Base-by-base conservation (phyloP, 2,797 vertebrate species). In the Nyctalus aviator region DNA sequence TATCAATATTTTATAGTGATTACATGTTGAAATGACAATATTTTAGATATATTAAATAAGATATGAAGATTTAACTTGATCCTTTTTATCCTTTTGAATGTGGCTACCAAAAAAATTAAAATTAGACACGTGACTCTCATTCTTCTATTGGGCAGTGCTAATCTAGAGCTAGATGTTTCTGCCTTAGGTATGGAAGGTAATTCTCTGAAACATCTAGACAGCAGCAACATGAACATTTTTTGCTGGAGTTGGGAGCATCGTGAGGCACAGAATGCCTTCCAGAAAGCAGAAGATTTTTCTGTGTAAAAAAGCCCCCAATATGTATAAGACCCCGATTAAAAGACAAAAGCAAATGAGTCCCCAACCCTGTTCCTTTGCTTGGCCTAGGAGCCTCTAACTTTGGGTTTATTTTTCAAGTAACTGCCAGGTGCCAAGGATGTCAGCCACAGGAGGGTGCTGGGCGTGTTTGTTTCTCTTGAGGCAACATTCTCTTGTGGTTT, bases 401-500 rank as follows among this genome's bases (percentile, higher is more conserved):
- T 75, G 77, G 21, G 27, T 27, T 92, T 93, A 32, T 5, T 93
- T 91, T 86, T 68, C 23, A 30, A 30, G 84, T 73, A 48, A 93
- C 73, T 90, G 48, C 69, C 7, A n/a, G 32, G 66, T 92, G 78
- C 82, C 66, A 18, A 50, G 71, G 69, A 44, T n/a, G 9, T 46
- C 64, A 48, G 77, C 66, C 84, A 68, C 46, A 2, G 3, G 53
- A 90, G 37, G 76, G 71, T 83, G 37, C 15, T 69, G 27, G 76
- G 30, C 44, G 3, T 48, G 5, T 23, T 75, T 50, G 32, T 55
- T 88, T 95, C n/a, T 5, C n/a, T 59, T 37, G 35, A 37, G 93
- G 94, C 94, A 76, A 32, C 71, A 35, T 93, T 94, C 90, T 88
- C 84, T 96, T 94, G 92, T 88, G 69, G 94, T 96, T 90, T 95